These are phyloP conservation scores for Crocallis elinguaria DNA, from an alignment of 2,888 invertebrate genomes.

Conservation along the genomic window DNA sequence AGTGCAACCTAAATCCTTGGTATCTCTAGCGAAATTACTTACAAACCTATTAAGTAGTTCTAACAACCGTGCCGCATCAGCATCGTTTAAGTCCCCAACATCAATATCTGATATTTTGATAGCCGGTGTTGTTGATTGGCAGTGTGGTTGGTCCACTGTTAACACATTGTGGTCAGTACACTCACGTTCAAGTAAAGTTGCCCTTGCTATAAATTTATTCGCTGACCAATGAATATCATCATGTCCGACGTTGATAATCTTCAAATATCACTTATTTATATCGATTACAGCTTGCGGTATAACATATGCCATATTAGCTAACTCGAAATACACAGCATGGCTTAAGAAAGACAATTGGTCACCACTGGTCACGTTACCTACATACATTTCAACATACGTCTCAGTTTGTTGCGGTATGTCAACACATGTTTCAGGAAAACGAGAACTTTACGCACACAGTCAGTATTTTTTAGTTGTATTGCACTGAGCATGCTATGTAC, in stretches of 20 bases:
- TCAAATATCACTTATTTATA: too few relatives aligned
- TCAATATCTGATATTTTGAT: background rate
- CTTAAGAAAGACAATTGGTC: background rate
- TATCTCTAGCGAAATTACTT: too few relatives aligned
- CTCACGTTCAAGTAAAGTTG: background rate
- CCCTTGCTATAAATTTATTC: constrained; percentile 1
- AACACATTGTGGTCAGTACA: background rate
- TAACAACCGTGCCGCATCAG: background rate
- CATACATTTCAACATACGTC: background rate
- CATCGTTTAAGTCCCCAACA: background rate
- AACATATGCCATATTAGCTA: background rate
- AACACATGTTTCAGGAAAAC: background rate
- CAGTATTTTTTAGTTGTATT: background rate
- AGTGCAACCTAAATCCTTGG: too few relatives aligned
- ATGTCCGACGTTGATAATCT: too few relatives aligned
- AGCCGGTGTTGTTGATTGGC: background rate
- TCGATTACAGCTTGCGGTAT: background rate
- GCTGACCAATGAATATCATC: background rate
- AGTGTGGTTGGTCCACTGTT: background rate
- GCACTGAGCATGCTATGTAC: background rate
- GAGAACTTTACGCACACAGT: background rate
- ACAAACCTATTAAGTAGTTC: background rate
- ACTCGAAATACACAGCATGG: background rate
- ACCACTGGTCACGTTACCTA: background rate
- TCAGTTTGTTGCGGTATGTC: background rate